Conservation (phyloP, 2,888 invertebrate genomes). For the Ischnus inquisitorius region DNA sequence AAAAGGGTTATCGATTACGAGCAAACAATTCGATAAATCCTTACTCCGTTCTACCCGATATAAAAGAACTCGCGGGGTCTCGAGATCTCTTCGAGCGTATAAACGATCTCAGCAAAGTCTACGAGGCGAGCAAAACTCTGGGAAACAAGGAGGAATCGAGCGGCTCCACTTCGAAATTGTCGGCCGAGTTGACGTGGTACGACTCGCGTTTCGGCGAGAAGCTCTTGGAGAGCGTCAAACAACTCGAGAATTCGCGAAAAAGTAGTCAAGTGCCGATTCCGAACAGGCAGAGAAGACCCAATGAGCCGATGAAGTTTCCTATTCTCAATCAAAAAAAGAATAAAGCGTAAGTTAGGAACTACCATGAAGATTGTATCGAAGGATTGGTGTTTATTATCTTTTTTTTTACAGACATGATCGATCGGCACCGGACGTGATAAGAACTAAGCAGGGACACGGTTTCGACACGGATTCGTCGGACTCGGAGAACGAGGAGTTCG, state of each 20-base stretch:
- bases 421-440: constrained; percentile 47
- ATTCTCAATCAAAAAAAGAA: background rate
- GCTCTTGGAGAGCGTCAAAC: constrained; percentile 19
- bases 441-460: constrained; percentile 73
- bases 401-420: constrained; percentile 50
- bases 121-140: constrained; percentile 48
- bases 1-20: constrained; percentile 74
- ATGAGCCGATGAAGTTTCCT: background rate
- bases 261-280: background rate
- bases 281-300: background rate
- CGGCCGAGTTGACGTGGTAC: constrained; percentile 63
- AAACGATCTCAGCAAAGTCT: constrained; percentile 75
- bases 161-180: constrained; percentile 61
- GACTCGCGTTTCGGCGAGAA: constrained; percentile 73
- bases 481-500: constrained; percentile 62
- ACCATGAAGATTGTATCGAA: background rate
- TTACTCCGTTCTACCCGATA: constrained; percentile 73
- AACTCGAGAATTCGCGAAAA: constrained; percentile 56
- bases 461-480: constrained; percentile 76
- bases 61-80: constrained; percentile 74
- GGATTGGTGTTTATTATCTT: background rate
- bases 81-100: constrained; percentile 73
- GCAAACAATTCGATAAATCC: constrained; percentile 68
- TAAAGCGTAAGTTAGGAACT: background rate
- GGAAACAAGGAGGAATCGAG: constrained; percentile 56